Evolutionary conservation across 1,140 invertebrate species (phyloP).

Genomic region (Lordiphosa mommai): DNA sequence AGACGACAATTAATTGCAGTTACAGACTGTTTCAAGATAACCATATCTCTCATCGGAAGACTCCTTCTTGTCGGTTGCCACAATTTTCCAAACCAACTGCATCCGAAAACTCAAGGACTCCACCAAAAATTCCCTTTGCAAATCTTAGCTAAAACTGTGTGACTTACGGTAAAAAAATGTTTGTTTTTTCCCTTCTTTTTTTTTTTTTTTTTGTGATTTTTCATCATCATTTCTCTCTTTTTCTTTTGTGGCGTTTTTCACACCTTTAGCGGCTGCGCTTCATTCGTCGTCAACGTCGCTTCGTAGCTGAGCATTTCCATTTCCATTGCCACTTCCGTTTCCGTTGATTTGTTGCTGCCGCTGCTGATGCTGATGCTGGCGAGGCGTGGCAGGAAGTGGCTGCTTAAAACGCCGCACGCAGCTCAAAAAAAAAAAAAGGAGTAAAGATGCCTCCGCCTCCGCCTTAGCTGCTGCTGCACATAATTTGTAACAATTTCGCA

Average conservation of each 20-base stretch:
- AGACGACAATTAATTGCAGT: too few species aligned
- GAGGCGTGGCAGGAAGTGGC: slow-evolving; percentile 62
- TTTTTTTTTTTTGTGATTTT: slow-evolving; percentile 53
- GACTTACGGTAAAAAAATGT: slow-evolving; percentile 32
- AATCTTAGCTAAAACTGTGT: slow-evolving; percentile 5
- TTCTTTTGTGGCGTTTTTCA: slow-evolving; percentile 28
- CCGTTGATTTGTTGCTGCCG: slow-evolving; percentile 69
- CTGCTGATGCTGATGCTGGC: slow-evolving; percentile 1
- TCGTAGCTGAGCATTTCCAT: slow-evolving; percentile 61
- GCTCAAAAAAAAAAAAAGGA: slow-evolving; percentile 7
- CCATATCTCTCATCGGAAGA: too few species aligned
- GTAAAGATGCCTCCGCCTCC: slow-evolving; percentile 1
- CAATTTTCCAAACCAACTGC: too few species aligned
- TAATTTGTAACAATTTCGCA: slow-evolving; percentile 74
- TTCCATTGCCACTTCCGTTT: slow-evolving; percentile 74
- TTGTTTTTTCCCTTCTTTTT: too few species aligned
- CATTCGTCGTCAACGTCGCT: slow-evolving; percentile 45
- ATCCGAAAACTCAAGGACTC: background rate
- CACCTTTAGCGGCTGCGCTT: slow-evolving; percentile 47
- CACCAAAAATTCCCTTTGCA: slow-evolving; percentile 2
- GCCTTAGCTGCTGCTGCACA: slow-evolving; percentile 52
- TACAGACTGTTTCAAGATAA: too few species aligned
- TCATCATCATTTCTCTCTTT: slow-evolving; percentile 61
- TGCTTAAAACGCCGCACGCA: slow-evolving; percentile 67
- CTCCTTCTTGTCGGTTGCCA: too few species aligned